Percentiles rank a stretch among this genome's conserved stretches.
phyloP scores from a whole-genome alignment of 2,113 vertebrate species.

The Podarcis muralis region DNA sequence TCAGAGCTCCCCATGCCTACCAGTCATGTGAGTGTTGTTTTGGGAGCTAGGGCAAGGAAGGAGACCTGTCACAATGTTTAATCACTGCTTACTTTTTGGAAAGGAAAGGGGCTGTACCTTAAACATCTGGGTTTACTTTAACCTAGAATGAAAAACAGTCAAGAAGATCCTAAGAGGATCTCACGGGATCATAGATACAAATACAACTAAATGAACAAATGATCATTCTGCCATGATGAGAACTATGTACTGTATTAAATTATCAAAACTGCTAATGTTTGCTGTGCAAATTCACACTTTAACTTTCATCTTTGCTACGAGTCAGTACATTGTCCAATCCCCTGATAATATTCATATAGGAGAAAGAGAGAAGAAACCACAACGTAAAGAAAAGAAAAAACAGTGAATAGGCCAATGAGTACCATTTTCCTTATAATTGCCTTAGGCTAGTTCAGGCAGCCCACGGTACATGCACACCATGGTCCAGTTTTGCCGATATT shows the following conservation, averaged over 20 bases:
- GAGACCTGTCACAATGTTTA: background rate
- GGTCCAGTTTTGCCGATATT: background rate
- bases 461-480: background rate
- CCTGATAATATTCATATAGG: background rate
- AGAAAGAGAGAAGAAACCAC: background rate
- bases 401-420: accelerated
- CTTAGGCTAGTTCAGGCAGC: conserved; percentile 5
- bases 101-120: background rate
- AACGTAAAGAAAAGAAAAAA: accelerated
- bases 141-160: no score
- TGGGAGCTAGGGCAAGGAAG: background rate
- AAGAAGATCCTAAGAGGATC: no score
- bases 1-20: background rate
- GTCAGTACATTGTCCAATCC: background rate
- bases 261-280: background rate
- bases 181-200: background rate
- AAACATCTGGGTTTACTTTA: background rate
- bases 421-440: background rate
- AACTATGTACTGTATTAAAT: background rate
- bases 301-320: background rate
- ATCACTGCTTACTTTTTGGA: background rate
- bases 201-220: background rate
- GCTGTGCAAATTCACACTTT: background rate
- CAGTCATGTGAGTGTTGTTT: background rate
- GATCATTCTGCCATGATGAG: background rate